phyloP scores from a whole-genome alignment of 2,113 vertebrate genomes.

The Loxodonta africana region DNA sequence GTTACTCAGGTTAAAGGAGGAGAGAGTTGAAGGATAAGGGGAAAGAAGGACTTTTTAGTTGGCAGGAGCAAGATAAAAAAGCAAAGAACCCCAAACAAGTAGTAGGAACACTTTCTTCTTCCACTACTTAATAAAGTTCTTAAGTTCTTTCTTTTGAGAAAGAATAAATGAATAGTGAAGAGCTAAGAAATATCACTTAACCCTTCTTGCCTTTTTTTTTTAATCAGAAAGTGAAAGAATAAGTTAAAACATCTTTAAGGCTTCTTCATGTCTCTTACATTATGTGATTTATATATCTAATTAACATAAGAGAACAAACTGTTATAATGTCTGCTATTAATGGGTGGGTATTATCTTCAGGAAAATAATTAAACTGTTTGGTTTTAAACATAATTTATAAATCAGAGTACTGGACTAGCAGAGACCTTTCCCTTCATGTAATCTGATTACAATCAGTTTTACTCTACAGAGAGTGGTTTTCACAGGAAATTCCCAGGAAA shows the following conservation, averaged over 20 bases:
- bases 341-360: conserved; percentile 68
- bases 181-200: neutral
- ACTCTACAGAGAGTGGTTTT: neutral
- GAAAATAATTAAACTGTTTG: conserved; percentile 67
- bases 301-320: conserved; percentile 62
- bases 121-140: neutral
- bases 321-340: conserved; percentile 68
- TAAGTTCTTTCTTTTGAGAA: neutral
- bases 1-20: neutral
- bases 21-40: neutral
- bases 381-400: conserved; percentile 63
- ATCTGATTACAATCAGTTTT: conserved; percentile 49
- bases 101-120: neutral
- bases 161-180: neutral
- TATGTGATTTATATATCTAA: conserved; percentile 79
- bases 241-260: neutral
- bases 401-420: conserved; percentile 37
- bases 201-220: neutral
- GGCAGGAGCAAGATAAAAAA: neutral
- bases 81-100: neutral
- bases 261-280: conserved; percentile 39
- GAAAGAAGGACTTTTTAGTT: neutral
- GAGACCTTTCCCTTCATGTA: conserved; percentile 32
- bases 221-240: neutral
- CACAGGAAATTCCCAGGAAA: conserved; percentile 25